Base-by-base conservation (phyloP, 2,113 vertebrate species). In the Trichomycterus rosablanca region DNA sequence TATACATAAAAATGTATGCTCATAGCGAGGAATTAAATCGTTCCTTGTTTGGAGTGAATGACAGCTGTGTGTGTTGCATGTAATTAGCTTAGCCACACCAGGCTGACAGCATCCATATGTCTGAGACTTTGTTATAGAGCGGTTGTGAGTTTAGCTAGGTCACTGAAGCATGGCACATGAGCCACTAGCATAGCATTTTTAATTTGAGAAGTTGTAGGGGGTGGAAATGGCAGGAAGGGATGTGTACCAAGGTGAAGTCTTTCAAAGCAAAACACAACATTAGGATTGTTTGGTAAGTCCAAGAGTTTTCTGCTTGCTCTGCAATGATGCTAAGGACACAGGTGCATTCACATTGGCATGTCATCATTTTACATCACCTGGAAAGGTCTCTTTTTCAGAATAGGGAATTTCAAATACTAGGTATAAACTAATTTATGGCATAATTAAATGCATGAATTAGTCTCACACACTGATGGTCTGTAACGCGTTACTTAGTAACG, bases 101-200 rank as follows among this genome's bases (percentile, higher is more conserved):
- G 63, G 59, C 59, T 74, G 72, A 74, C 68, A 70, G 68, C 65
- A 68, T 74, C 68, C 64, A 71, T 74, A 71, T 74, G 64, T 74
- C 59, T 72, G 65, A 10, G 20, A 67, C 54, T 59, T 42, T 40
- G 49, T 63, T 52, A 12, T 24, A 59, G 51, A 61, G 44, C 14
- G 50, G 14, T 35, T 59, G 59, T 58, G 55, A 70, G 72, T 71
- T 73, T 68, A 64, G 53, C 34, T 34, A 60, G 61, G 64, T 55
- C 72, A 35, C 40, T 60, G 59, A 48, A 57, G 65, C 51, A 44
- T 22, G 43, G 48, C 53, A 59, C 45, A 58, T 35, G 55, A 68
- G 44, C 39, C 39, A 53, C 71, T 52, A 69, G 56, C 14, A 32
- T 54, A 67, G 62, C 52, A 69, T 62, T 69, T 73, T 53, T 57